Base-by-base conservation (phyloP, 2,888 invertebrate genomes). In the Dryobotodes eremita region DNA sequence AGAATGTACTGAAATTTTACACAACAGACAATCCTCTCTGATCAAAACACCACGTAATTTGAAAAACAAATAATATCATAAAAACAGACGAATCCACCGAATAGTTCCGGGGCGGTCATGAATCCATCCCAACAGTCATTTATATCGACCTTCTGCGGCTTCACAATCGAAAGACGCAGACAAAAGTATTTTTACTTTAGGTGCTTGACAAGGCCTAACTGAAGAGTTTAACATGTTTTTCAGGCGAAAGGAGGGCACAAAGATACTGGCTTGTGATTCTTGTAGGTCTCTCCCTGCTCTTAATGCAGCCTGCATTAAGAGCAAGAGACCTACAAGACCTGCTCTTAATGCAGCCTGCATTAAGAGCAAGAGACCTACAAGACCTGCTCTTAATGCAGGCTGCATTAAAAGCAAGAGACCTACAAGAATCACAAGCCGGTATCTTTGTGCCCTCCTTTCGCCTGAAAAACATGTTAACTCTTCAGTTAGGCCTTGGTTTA, bases 131-230 rank as follows among this genome's bases (percentile, higher is more conserved):
- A 75, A 15, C 13, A 69, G n/a, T 76, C 59, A 72, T 77, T 81
- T 55, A 59, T 0, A 57, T 50, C 65, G 77, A 87, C 82, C 84
- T 87, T 79, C 77, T 61, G 79, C 42, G 59, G 61, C 79, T 84
- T 82, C 73, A 79, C 68, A 71, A 86, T 86, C 83, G 66, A 64
- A 64, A 77, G 65, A 66, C 53, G n/a, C 11, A 7, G 20, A 69
- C 74, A 71, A 79, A 79, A 71, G n/a, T 71, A 72, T 78, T 78
- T 79, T 64, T 72, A 48, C 20, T 50, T 26, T 46, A 31, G 42
- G 42, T 42, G 5, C 10, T 53, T 36, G 36, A 53, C 15, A 36
- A 15, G 8, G 48, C 26, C 2, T 48, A 26, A 10, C 2, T 20
- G 53, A 20, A 53, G 1, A 48, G 13, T 2, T 31, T 7, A 0